Evolutionary conservation across 2,113 vertebrate genomes (phyloP).

Genomic region (Cyanoderma ruficeps): DNA sequence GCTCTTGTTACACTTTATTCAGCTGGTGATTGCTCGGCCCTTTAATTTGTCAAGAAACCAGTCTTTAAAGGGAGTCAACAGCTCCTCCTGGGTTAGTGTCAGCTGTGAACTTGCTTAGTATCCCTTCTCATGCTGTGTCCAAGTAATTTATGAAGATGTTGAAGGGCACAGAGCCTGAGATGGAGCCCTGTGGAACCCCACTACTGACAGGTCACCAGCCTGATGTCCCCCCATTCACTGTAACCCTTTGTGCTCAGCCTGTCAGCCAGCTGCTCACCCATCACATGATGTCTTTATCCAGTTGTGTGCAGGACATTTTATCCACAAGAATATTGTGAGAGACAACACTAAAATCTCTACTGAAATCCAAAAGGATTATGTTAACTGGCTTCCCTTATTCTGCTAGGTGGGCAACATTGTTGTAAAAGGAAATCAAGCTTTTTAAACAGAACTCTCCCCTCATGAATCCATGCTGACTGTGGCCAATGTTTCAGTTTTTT

Average conservation of each 20-base stretch:
- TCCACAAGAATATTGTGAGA: not conserved
- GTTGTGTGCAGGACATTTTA: not conserved
- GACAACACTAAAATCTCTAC: not conserved
- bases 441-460: not conserved
- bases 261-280: not conserved
- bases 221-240: not conserved
- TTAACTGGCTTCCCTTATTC: not conserved
- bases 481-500: not conserved
- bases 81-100: not conserved
- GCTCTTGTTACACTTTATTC: too few species aligned
- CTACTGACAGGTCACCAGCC: too few species aligned
- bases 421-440: not conserved
- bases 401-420: too few species aligned
- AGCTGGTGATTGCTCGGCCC: not conserved
- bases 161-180: accelerated
- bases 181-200: not conserved
- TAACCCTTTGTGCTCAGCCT: not conserved
- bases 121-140: accelerated
- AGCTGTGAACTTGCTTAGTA: too few species aligned
- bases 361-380: not conserved
- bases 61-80: not conserved
- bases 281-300: accelerated
- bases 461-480: not conserved
- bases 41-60: not conserved
- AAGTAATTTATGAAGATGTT: not conserved